A percentile compares a stretch with the other conserved stretches of the same genome.
These are phyloP conservation scores for Drosophila athabasca DNA, from an alignment of 1,140 invertebrate genomes.

Conservation along the genomic window DNA sequence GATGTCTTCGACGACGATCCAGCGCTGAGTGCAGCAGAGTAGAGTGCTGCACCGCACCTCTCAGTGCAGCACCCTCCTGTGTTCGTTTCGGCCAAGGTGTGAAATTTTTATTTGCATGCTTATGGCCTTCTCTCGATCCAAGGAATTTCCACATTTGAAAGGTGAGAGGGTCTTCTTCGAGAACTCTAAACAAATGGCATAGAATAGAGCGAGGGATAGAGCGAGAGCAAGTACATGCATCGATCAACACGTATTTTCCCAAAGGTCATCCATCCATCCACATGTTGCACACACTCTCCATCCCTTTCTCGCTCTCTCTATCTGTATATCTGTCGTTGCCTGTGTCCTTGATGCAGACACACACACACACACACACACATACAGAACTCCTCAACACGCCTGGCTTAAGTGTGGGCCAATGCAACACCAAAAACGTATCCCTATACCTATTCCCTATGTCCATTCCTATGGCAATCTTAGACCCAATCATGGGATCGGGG, in stretches of 20 bases:
- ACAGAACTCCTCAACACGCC: conserved; percentile 34
- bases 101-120: conserved; percentile 82
- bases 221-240: conserved; percentile 8
- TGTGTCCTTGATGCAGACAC: conserved; percentile 49
- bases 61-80: conserved; percentile 1
- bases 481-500: not conserved
- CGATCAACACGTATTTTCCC: conserved; percentile 70
- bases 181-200: conserved; percentile 36
- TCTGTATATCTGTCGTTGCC: conserved; percentile 8
- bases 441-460: not conserved
- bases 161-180: conserved; percentile 62
- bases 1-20: not conserved
- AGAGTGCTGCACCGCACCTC: no score
- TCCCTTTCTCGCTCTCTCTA: not conserved
- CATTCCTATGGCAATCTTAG: not conserved
- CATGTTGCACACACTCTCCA: no score
- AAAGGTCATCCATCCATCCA: conserved; percentile 55
- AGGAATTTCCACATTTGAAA: conserved; percentile 76
- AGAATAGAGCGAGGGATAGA: conserved; percentile 2
- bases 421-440: conserved; percentile 22
- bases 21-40: not conserved
- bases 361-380: not conserved
- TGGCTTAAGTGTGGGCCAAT: conserved; percentile 41
- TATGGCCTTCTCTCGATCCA: conserved; percentile 40
- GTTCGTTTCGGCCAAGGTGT: conserved; percentile 55